Base-by-base conservation (phyloP, 92 coral and sea anemone genomes). In the Muricea muricata region DNA sequence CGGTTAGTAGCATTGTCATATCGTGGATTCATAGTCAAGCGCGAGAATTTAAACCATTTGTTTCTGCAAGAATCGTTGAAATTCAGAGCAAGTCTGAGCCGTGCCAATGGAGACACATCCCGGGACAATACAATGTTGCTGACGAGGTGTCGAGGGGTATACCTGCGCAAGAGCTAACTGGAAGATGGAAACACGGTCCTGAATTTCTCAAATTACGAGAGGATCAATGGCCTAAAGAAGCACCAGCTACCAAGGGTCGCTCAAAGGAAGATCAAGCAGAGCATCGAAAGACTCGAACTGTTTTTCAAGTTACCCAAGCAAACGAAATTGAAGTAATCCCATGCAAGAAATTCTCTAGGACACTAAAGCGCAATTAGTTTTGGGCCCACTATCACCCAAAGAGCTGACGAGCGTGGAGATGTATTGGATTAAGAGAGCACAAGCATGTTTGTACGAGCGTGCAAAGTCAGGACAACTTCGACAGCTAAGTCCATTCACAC, bases 181-280 rank as follows among this genome's bases (percentile, higher is more conserved):
- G 35, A 30, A 34, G 83, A 11, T 84, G 87, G 87, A 25, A 73
- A 55, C 57, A 17, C 45, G 87, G 84, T 57, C 87, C 87, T 30
- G 82, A 57, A 32, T 84, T 84, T 15, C 6, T 84, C 18, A 73
- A 74, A 72, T 23, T 33, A 6, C 15, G 4, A 4, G 17, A 17
- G 25, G 71, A 63, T 63, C 12, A 14, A 33, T 65, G 72, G 72
- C 72, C 72, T 14, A 33, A 29, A 21, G 35, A 65, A 8, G 28
- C 12, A 33, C 35, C 41, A 6, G 72, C 24, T 3, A n/a, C n/a
- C n/a, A n/a, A n/a, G n/a, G n/a, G n/a, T n/a, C n/a, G 33, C 35
- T 29, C 0, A 65, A 29, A 34, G 24, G 35, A 37, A 65, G 20
- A 65, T 65, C 72, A 65, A 11, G 7, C 24, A 65, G 20, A 28